Evolutionary conservation across 2,888 invertebrate species (phyloP), one percentile per base, ranked within the genome.

Genomic region (Neoascia interrupta): DNA sequence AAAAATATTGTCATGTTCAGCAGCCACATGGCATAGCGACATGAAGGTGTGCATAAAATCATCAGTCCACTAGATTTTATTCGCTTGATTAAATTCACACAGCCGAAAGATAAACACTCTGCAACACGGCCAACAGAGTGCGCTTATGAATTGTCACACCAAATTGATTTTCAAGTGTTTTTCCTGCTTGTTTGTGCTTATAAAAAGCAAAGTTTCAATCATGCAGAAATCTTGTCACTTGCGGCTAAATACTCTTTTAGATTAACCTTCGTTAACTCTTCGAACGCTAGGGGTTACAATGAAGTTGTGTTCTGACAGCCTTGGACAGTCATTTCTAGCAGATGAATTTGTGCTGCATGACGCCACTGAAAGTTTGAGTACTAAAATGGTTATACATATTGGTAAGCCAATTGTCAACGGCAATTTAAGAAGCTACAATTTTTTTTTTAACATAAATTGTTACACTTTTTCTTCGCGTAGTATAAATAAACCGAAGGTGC

Each of bases 261-360:
- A 74, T 74, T 74, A 74, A 74, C 74, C 74, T 74, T 74, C 69
- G 68, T 74, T 68, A 74, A 74, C 74, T 68, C 28, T 68, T 47
- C 51, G 68, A 51, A n/a, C 58, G 28, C 51, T 39, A 51, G 56
- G 66, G 58, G 73, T 45, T 60, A 53, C 15, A 16, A 23, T 53
- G 53, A 53, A 39, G n/a, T n/a, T n/a, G n/a, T n/a, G n/a, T n/a
- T n/a, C n/a, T n/a, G n/a, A n/a, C n/a, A n/a, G n/a, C n/a, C n/a
- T n/a, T n/a, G n/a, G n/a, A n/a, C n/a, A n/a, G n/a, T n/a, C n/a
- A n/a, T n/a, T n/a, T n/a, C n/a, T n/a, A n/a, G n/a, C n/a, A n/a
- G n/a, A n/a, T n/a, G n/a, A n/a, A n/a, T n/a, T n/a, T n/a, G n/a
- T n/a, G n/a, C n/a, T n/a, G n/a, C n/a, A n/a, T n/a, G n/a, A n/a